Conservation (phyloP, 2,113 vertebrate genomes). For the Aphyosemion australe region DNA sequence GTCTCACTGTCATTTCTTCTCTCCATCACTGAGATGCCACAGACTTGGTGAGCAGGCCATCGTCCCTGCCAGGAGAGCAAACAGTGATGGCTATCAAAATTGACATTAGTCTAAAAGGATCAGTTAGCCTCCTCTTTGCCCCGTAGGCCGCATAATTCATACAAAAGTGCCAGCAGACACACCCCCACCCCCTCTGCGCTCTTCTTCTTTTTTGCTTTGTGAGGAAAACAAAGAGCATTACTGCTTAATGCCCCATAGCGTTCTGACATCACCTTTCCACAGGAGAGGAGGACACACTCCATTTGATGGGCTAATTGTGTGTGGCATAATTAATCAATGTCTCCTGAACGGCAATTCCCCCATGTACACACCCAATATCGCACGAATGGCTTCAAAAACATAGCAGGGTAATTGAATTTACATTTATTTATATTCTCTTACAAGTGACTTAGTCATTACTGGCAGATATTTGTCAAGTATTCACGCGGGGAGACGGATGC, state of each 20-base stretch:
- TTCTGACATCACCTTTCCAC: constrained; percentile 81
- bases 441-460: constrained; percentile 58
- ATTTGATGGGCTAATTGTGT: constrained; percentile 82
- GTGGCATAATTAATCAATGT: constrained; percentile 83
- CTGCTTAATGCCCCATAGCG: constrained; percentile 76
- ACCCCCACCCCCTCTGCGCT: constrained; percentile 29
- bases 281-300: constrained; percentile 78
- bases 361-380: constrained; percentile 53
- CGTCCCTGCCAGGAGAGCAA: constrained; percentile 61
- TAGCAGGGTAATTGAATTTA: constrained; percentile 65
- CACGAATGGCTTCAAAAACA: constrained; percentile 57
- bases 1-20: constrained; percentile 62
- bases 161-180: constrained; percentile 48
- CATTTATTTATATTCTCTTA: constrained; percentile 65
- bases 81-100: constrained; percentile 73
- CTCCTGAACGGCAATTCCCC: constrained; percentile 74
- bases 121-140: constrained; percentile 65
- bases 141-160: constrained; percentile 49
- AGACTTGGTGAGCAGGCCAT: constrained; percentile 48
- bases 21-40: constrained; percentile 50
- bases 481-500: constrained; percentile 7
- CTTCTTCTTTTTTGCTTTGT: constrained; percentile 50
- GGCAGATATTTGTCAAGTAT: constrained; percentile 44
- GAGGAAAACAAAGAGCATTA: constrained; percentile 67
- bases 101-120: constrained; percentile 73